These are phyloP conservation scores for Drosophila tanythrix DNA, from an alignment of 2,888 invertebrate species.

Conservation along the genomic window DNA sequence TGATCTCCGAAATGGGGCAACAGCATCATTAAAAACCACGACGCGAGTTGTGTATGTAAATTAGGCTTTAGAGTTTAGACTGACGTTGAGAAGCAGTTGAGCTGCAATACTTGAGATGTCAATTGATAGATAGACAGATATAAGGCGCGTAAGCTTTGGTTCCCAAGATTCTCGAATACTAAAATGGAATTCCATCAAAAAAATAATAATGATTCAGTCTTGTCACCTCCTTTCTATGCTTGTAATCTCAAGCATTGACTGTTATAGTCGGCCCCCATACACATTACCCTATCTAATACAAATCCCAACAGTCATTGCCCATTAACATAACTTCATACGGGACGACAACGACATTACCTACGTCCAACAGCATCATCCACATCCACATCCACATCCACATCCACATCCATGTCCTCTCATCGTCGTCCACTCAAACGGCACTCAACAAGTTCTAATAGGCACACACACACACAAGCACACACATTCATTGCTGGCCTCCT, in stretches of 20 bases:
- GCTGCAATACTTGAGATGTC: conserved; percentile 60
- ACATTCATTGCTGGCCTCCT: conserved; percentile 35
- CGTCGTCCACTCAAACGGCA: conserved; percentile 67
- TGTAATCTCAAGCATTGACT: conserved; percentile 57
- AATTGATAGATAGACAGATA: conserved; percentile 46
- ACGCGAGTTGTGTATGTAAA: conserved; percentile 63
- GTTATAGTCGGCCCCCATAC: conserved; percentile 50
- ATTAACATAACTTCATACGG: conserved; percentile 73
- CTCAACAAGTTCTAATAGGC: conserved; percentile 78
- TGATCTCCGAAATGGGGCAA: conserved; percentile 49
- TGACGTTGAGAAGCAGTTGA: conserved; percentile 25
- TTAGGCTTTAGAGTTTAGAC: conserved; percentile 58
- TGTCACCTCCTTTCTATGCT: conserved; percentile 1
- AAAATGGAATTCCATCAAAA: not conserved
- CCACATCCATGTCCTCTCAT: conserved; percentile 59
- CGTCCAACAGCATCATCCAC: conserved; percentile 13
- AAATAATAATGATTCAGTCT: conserved; percentile 1
- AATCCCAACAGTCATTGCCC: conserved; percentile 77
- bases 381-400: not conserved
- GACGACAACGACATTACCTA: conserved; percentile 29
- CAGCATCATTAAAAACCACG: conserved; percentile 69
- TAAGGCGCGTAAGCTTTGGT: not conserved
- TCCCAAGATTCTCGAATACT: conserved; percentile 17
- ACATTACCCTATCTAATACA: conserved; percentile 73
- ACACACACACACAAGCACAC: conserved; percentile 19